A percentile compares a stretch with the other conserved stretches of the same genome.
Evolutionary conservation across 2,888 invertebrate species (phyloP).

Genomic region (Phengaris alcon): DNA sequence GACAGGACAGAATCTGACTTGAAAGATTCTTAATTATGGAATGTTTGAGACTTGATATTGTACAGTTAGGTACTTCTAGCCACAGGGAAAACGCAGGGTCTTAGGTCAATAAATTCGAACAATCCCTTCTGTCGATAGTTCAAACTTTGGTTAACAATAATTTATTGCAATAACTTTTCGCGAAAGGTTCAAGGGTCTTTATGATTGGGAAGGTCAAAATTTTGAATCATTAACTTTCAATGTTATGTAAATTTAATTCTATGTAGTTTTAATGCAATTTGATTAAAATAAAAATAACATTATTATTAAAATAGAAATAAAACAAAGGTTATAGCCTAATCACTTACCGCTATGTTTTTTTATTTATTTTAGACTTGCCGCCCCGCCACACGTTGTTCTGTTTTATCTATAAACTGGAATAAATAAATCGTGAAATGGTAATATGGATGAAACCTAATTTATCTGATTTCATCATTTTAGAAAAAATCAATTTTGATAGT

Average conservation of each 20-base stretch:
- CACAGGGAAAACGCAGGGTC: neutral
- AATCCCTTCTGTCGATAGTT: neutral
- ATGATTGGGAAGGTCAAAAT: neutral
- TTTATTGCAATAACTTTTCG: neutral
- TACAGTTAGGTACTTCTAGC: neutral
- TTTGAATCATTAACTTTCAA: neutral
- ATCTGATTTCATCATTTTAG: too few relatives aligned
- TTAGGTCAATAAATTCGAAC: neutral
- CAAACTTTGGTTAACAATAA: neutral
- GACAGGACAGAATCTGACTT: neutral
- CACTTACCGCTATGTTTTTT: too few relatives aligned
- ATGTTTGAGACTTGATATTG: neutral
- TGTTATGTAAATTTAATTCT: neutral
- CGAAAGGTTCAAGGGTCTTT: neutral
- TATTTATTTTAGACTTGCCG: too few relatives aligned
- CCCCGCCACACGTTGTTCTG: too few relatives aligned
- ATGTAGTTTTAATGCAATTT: too few relatives aligned
- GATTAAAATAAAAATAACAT: too few relatives aligned
- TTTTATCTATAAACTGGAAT: too few relatives aligned
- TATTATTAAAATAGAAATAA: too few relatives aligned
- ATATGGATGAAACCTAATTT: too few relatives aligned
- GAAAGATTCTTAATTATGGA: neutral
- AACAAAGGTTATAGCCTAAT: too few relatives aligned
- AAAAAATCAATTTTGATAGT: too few relatives aligned
- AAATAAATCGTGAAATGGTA: too few relatives aligned